Conservation (phyloP, 2,113 vertebrate species). For the Perca fluviatilis region DNA sequence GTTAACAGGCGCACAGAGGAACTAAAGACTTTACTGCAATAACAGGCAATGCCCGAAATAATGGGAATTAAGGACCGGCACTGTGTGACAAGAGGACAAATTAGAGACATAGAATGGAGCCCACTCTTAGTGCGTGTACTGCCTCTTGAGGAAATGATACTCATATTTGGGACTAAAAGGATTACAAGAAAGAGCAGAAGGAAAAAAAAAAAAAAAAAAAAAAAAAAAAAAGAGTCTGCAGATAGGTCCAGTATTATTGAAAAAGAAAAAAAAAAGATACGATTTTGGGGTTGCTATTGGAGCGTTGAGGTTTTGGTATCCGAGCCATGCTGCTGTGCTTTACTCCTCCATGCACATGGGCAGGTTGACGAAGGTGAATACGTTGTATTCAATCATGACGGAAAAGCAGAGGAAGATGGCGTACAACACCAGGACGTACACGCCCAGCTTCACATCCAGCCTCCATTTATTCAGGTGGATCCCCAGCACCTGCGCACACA, state of each 20-base stretch:
- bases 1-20: conserved; percentile 54
- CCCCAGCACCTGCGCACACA: conserved; percentile 87
- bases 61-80: conserved; percentile 50
- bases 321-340: conserved; percentile 59
- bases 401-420: conserved; percentile 96
- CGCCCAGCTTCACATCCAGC: conserved; percentile 92
- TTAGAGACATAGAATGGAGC: conserved; percentile 30
- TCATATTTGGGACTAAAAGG: conserved; percentile 34
- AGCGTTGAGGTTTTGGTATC: conserved; percentile 68
- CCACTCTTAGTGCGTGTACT: conserved; percentile 32
- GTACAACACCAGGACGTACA: conserved; percentile 92
- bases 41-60: conserved; percentile 50
- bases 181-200: conserved; percentile 29
- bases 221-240: conserved; percentile 27
- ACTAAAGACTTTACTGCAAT: conserved; percentile 52
- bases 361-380: conserved; percentile 99
- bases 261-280: not conserved
- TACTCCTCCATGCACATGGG: conserved; percentile 95
- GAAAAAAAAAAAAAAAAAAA: conserved; percentile 10
- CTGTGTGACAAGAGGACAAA: conserved; percentile 59
- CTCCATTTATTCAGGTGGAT: conserved; percentile 96
- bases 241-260: conserved; percentile 63
- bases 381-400: conserved; percentile 97
- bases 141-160: conserved; percentile 50
- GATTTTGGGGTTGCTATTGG: conserved; percentile 14